phyloP scores from a whole-genome alignment of 2,113 vertebrate species.

The Hippocampus abdominalis region DNA sequence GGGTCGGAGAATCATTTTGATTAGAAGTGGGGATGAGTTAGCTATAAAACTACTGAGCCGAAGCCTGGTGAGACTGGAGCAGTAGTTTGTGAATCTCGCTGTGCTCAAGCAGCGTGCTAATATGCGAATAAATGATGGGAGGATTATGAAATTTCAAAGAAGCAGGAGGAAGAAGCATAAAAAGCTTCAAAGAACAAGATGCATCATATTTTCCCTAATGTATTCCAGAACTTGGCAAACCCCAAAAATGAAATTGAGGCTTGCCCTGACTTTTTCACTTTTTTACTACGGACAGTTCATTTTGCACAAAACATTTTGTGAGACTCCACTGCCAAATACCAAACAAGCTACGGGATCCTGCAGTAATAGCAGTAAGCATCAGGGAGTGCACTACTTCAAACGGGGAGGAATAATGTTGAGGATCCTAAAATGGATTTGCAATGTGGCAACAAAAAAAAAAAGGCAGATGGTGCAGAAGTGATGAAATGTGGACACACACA shows the following conservation, averaged over 20 bases:
- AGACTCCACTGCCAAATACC: not conserved
- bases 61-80: constrained; percentile 33
- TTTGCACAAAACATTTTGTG: not conserved
- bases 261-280: not conserved
- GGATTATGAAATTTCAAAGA: constrained; percentile 40
- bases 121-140: constrained; percentile 34
- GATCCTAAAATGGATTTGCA: constrained; percentile 68
- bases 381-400: constrained; percentile 58
- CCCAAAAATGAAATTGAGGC: not conserved
- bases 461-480: constrained; percentile 60
- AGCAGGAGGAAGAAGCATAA: constrained; percentile 2
- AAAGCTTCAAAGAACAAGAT: not conserved
- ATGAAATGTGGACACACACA: constrained; percentile 34
- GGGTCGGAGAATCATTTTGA: constrained; percentile 53
- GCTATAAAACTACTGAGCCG: constrained; percentile 63
- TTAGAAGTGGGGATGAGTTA: constrained; percentile 66
- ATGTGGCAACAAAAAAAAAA: constrained; percentile 48
- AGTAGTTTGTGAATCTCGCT: not conserved
- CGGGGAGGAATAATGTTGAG: constrained; percentile 56
- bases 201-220: not conserved
- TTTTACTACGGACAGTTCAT: not conserved
- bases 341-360: not conserved
- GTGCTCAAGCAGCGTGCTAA: constrained; percentile 37
- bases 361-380: constrained; percentile 47
- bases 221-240: not conserved